Evolutionary conservation across 2,113 vertebrate species (phyloP).

Genomic region (Sprattus sprattus): DNA sequence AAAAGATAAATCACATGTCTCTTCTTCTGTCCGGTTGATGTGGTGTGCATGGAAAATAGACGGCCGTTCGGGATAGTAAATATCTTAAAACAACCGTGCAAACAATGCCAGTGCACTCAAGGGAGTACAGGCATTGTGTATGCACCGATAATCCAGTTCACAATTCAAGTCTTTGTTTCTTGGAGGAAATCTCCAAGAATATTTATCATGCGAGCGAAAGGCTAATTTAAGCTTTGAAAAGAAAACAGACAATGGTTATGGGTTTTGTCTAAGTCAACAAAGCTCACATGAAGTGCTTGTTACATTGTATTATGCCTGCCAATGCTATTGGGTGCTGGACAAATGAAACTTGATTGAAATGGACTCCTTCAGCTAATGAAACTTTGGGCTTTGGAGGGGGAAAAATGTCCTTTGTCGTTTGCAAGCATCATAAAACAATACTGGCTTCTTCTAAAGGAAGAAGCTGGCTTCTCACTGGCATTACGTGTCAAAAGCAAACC

Average conservation of each 20-base stretch:
- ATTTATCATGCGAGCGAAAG: background rate
- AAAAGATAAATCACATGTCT: too few species aligned
- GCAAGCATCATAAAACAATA: background rate
- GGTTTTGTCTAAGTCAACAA: conserved; percentile 1
- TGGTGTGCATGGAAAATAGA: background rate
- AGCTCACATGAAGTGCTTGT: background rate
- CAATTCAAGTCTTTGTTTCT: background rate
- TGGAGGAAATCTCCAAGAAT: conserved; percentile 12
- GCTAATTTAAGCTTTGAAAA: background rate
- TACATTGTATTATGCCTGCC: background rate
- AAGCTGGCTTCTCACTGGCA: background rate
- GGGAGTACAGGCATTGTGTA: background rate
- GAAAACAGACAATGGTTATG: background rate
- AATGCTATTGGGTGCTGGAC: background rate
- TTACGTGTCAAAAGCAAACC: too few species aligned
- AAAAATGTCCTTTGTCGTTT: background rate
- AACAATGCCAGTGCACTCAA: background rate
- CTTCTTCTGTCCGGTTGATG: background rate
- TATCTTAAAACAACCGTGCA: background rate
- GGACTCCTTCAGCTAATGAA: background rate
- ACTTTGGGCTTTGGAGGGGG: background rate
- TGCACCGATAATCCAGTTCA: background rate
- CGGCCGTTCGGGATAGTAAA: background rate
- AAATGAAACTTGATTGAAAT: background rate
- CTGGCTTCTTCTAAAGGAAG: background rate